Evolutionary conservation across 2,888 invertebrate genomes (phyloP).

Genomic region (Branchinecta sandiegonensis): DNA sequence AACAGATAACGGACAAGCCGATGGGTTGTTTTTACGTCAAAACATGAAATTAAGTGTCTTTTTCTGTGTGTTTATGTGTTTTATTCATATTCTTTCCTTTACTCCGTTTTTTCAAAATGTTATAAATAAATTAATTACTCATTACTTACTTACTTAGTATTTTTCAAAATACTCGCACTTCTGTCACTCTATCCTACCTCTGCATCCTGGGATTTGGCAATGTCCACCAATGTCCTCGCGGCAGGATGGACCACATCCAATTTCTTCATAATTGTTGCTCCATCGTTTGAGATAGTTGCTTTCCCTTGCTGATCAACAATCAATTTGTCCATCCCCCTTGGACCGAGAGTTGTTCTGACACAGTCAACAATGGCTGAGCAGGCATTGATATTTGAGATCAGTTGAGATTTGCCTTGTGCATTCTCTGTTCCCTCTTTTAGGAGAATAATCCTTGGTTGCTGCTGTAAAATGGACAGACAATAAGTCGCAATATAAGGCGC

Average conservation of each 20-base stretch:
- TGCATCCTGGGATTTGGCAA: slow-evolving; percentile 96
- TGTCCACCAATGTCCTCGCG: slow-evolving; percentile 92
- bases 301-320: slow-evolving; percentile 80
- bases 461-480: slow-evolving; percentile 30
- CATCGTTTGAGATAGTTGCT: slow-evolving; percentile 96
- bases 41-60: too few species aligned
- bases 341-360: slow-evolving; percentile 91
- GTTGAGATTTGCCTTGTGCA: slow-evolving; percentile 86
- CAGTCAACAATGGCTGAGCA: slow-evolving; percentile 91
- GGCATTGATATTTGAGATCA: slow-evolving; percentile 93
- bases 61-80: too few species aligned
- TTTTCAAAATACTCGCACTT: too few species aligned
- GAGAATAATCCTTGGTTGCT: slow-evolving; percentile 96
- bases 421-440: slow-evolving; percentile 95
- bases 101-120: too few species aligned
- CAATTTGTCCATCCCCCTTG: slow-evolving; percentile 97
- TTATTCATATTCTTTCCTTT: too few species aligned
- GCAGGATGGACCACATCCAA: slow-evolving; percentile 96
- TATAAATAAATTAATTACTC: too few species aligned
- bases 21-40: too few species aligned
- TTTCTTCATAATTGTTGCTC: slow-evolving; percentile 97
- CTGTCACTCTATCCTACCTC: slow-evolving; percentile 47
- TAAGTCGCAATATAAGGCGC: too few species aligned
- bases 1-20: too few species aligned
- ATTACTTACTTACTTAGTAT: too few species aligned